phyloP scores from a whole-genome alignment of 2,113 vertebrate species.

The Thymallus thymallus region DNA sequence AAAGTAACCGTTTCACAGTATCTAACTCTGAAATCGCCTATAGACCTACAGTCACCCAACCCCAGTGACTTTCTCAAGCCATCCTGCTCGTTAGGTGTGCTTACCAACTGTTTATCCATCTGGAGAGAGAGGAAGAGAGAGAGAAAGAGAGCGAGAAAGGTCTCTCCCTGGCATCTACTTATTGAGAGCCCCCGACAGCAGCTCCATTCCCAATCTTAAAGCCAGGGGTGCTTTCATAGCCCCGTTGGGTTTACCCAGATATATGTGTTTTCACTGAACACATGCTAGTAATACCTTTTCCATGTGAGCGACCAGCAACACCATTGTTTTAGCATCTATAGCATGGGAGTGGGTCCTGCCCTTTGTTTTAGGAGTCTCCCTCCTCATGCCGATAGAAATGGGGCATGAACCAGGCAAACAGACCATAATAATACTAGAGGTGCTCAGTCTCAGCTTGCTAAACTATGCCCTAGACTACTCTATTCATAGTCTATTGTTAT shows the following conservation, averaged over 20 bases:
- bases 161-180: constrained; percentile 49
- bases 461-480: not conserved
- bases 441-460: not conserved
- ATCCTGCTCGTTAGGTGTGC: constrained; percentile 18
- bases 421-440: not conserved
- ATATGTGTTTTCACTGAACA: constrained; percentile 47
- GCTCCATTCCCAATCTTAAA: constrained; percentile 49
- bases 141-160: constrained; percentile 16
- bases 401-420: not conserved
- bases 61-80: constrained; percentile 5
- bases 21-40: not conserved
- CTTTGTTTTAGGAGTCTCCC: not conserved
- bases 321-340: constrained; percentile 40
- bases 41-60: not conserved
- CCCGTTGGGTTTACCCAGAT: constrained; percentile 55
- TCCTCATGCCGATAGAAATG: not conserved
- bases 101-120: constrained; percentile 41
- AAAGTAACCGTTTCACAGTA: too few relatives aligned
- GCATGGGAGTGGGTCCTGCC: not conserved
- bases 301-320: constrained; percentile 38
- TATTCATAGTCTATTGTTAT: not conserved
- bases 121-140: constrained; percentile 32
- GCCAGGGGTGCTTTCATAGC: constrained; percentile 47
- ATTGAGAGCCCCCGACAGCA: constrained; percentile 46
- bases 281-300: constrained; percentile 50